Percentiles rank a stretch among this genome's conserved stretches.
phyloP scores from a whole-genome alignment of 1,140 invertebrate species.

The Euschistus heros region DNA sequence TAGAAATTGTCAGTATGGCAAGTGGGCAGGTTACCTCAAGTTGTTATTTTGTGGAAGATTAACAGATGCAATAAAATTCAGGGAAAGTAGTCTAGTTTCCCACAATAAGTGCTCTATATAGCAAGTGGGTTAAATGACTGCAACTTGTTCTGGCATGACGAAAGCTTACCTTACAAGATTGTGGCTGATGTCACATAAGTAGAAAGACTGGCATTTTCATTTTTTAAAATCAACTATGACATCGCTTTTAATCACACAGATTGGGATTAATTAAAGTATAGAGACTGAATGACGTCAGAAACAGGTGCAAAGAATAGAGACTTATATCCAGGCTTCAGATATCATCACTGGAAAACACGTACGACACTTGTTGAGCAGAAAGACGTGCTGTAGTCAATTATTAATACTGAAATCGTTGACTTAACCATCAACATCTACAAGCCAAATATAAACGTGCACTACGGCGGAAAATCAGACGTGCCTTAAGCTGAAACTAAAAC shows the following conservation, averaged over 20 bases:
- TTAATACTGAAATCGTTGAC: neutral
- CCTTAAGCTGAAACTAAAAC: conserved; percentile 1
- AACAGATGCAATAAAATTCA: no score
- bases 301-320: conserved; percentile 4
- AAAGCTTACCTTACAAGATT: neutral
- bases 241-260: neutral
- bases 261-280: conserved; percentile 8
- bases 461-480: neutral
- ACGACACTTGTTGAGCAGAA: conserved; percentile 6
- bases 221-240: neutral
- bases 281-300: conserved; percentile 6
- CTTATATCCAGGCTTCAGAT: neutral
- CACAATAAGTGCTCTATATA: conserved; percentile 4
- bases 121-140: conserved; percentile 3
- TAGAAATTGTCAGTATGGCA: no score
- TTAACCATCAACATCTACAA: neutral
- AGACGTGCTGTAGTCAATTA: neutral
- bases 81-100: no score
- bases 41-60: no score
- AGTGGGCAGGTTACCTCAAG: no score
- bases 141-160: neutral
- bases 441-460: conserved; percentile 6
- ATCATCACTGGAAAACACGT: neutral
- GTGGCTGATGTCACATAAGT: conserved; percentile 6
- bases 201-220: neutral